Evolutionary conservation across 2,888 invertebrate genomes (phyloP), one percentile per base, ranked within the genome.

Genomic region (Seira ritae): DNA sequence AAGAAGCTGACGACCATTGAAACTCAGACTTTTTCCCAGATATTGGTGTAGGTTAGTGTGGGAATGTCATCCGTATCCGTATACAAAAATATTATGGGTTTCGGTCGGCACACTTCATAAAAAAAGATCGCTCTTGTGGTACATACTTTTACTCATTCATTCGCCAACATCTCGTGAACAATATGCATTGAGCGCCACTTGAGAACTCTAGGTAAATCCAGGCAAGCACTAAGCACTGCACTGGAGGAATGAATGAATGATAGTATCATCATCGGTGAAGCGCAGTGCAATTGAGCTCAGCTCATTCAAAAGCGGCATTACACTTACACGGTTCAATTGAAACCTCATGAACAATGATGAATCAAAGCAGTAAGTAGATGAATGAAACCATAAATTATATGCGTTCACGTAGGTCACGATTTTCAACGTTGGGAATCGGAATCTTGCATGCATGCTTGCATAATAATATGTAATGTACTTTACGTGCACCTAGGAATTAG

Each of bases 381-480:
- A 31, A 24, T n/a, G 6, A 67, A 67, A 23, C 67, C 67, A 67
- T 67, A 67, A 67, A 67, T 67, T 67, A n/a, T 67, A n/a, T 70
- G 55, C 68, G 17, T 73, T 73, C 80, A 22, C 24, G 73, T 73
- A 80, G 80, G 73, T 80, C 73, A 73, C 31, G 68, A 24, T 42
- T 70, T 31, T 31, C 66, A 50, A 55, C 1, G 17, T 55, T 55
- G 55, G 17, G 55, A 12, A 12, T 55, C 12, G 55, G 55, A 55
- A 17, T 55, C 55, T n/a, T 55, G 55, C 55, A 55, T 55, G 6
- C 15, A 12, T 8, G 42, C n/a, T n/a, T 42, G 42, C 42, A 42
- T 42, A 42, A 42, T 42, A 42, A n/a, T n/a, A n/a, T n/a, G n/a
- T n/a, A n/a, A n/a, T n/a, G n/a, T n/a, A n/a, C n/a, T n/a, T n/a